These are phyloP conservation scores for Glaucomys volans DNA, from an alignment of 2,113 vertebrate genomes.

Conservation along the genomic window DNA sequence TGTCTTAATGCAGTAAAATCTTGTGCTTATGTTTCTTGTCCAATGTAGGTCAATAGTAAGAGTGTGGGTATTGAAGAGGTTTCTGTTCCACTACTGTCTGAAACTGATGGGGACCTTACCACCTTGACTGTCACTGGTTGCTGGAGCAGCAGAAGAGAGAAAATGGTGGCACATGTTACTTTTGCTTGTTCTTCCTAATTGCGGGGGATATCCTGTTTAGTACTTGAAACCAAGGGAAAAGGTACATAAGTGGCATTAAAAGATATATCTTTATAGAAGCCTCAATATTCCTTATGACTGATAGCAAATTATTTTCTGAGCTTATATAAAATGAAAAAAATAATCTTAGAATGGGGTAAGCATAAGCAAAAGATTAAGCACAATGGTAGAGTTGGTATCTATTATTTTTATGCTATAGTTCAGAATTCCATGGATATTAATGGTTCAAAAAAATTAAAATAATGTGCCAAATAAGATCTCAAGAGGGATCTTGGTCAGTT, in stretches of 20 bases:
- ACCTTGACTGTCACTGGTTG: too few species aligned
- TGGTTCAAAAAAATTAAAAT: not conserved
- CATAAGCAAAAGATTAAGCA: not conserved
- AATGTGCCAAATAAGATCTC: not conserved
- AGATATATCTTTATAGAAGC: not conserved
- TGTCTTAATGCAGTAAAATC: not conserved
- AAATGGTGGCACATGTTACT: not conserved
- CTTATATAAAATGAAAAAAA: not conserved
- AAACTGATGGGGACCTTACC: not conserved
- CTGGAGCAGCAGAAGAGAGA: not conserved
- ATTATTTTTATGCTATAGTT: not conserved
- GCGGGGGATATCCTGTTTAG: not conserved
- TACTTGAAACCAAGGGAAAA: not conserved
- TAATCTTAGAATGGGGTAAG: not conserved
- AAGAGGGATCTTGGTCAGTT: not conserved
- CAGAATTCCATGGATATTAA: not conserved
- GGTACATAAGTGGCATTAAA: not conserved
- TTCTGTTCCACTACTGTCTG: not conserved
- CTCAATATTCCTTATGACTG: not conserved
- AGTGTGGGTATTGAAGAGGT: not conserved
- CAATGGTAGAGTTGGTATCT: not conserved
- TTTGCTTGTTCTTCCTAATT: not conserved
- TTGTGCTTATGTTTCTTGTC: not conserved
- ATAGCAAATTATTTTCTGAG: not conserved
- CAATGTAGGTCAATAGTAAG: not conserved